Evolutionary conservation across 2,888 invertebrate species (phyloP).

Genomic region (Scelioninae gen. 1): DNA sequence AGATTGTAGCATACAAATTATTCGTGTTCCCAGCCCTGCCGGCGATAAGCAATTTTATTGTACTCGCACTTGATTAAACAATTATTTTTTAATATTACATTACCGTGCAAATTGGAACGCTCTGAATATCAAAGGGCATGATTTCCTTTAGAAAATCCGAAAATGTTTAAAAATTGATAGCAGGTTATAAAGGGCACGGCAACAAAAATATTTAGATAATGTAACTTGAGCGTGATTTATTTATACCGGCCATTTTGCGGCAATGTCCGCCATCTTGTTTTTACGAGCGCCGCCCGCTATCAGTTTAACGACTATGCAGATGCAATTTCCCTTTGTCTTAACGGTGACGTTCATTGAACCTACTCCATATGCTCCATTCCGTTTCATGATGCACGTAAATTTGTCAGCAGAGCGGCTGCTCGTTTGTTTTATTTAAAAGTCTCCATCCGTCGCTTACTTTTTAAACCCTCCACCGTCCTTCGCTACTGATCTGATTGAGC

Average conservation of each 20-base stretch:
- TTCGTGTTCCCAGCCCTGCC: constrained; percentile 52
- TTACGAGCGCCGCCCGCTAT: constrained; percentile 77
- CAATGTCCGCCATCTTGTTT: constrained; percentile 81
- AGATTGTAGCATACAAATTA: constrained; percentile 71
- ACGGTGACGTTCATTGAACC: constrained; percentile 71
- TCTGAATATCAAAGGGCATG: constrained; percentile 39
- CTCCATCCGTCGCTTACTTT: constrained; percentile 72
- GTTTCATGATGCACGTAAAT: constrained; percentile 29
- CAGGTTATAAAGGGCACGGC: constrained; percentile 4
- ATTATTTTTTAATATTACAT: constrained; percentile 64
- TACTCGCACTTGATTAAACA: constrained; percentile 67
- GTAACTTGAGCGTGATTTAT: constrained; percentile 76
- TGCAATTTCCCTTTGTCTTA: constrained; percentile 75
- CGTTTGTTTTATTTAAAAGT: constrained; percentile 73
- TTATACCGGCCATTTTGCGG: constrained; percentile 80
- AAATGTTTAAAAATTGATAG: constrained; percentile 33
- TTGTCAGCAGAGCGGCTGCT: constrained; percentile 19
- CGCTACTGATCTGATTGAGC: constrained; percentile 35
- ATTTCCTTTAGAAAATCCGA: constrained; percentile 39
- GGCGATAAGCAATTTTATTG: constrained; percentile 69
- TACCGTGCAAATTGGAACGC: constrained; percentile 33
- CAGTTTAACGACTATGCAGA: constrained; percentile 72
- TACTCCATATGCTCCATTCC: constrained; percentile 50
- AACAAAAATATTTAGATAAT: constrained; percentile 35
- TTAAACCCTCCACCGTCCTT: constrained; percentile 51